Conservation (phyloP, 2,113 vertebrate species). For the Prinia subflava region DNA sequence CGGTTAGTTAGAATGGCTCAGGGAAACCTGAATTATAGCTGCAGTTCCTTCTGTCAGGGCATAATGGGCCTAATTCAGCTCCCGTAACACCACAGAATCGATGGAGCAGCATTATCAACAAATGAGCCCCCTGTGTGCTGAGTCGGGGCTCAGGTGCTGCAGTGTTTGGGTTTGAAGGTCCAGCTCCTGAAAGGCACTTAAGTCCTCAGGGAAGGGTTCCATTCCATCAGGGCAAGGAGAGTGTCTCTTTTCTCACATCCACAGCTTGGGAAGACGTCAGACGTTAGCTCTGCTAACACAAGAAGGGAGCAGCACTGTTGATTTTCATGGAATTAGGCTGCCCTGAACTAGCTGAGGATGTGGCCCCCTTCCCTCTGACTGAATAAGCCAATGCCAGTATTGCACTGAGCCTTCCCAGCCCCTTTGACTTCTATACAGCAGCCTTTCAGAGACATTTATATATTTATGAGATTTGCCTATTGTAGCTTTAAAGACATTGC, state of each 20-base stretch:
- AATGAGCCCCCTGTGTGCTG: not conserved
- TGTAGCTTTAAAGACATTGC: not conserved
- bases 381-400: not conserved
- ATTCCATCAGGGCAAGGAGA: not conserved
- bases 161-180: not conserved
- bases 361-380: not conserved
- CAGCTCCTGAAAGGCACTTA: not conserved
- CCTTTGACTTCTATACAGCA: not conserved
- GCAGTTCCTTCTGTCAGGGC: not conserved
- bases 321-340: not conserved
- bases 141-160: not conserved
- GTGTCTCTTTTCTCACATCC: not conserved
- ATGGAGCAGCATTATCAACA: constrained; percentile 16
- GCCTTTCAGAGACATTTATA: not conserved
- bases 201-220: not conserved
- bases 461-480: not conserved
- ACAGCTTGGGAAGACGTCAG: not conserved
- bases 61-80: constrained; percentile 1
- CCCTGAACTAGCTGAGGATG: not conserved
- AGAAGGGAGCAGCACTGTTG: not conserved
- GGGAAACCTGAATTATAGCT: not conserved
- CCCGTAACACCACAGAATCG: not conserved
- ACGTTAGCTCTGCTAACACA: not conserved
- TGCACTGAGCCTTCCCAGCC: not conserved
- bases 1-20: not conserved